Evolutionary conservation across 2,797 vertebrate genomes (phyloP), one percentile per base, ranked within the genome.

Genomic region (Darevskia mixta): DNA sequence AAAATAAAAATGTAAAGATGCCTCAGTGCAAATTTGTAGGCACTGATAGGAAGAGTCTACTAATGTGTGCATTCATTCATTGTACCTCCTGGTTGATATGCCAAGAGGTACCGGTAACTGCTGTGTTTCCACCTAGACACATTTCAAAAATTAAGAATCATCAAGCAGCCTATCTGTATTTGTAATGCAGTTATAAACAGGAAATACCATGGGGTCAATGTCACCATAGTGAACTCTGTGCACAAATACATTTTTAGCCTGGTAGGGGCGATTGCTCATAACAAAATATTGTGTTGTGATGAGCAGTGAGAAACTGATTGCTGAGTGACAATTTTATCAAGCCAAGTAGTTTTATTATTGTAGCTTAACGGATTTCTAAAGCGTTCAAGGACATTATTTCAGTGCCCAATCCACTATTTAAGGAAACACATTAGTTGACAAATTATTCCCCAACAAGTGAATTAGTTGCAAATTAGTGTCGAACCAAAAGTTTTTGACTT

Each of bases 401-500:
- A 86, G 69, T 88, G 41, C 61, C 58, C 80, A 11, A 35, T 75
- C 61, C 20, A 41, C 35, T 35, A 87, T 87, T 75, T 80, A 66
- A 85, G 76, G 71, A 67, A 71, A 55, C 67, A 64, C 58, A 27
- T n/a, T 81, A 73, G 15, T 20, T 23, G 86, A 43, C 67, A 72
- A n/a, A 43, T 8, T 75, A 66, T 67, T 77, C 43, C 25, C 15
- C 8, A 13, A 18, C 32, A 86, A 66, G 15, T 87, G 75, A 76
- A 38, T 72, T 13, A 35, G 43, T 77, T 69, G 15, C 72, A 77
- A 82, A 73, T 35, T n/a, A 73, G 41, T 13, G 41, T 3, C 69
- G 43, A 90, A 87, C 69, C 89, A 88, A 81, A 86, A 88, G 43
- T 75, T 79, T 88, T 23, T 64, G 61, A 64, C 61, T 64, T 64